Evolutionary conservation across 2,888 invertebrate species (phyloP).

Genomic region (Plebejus argus): DNA sequence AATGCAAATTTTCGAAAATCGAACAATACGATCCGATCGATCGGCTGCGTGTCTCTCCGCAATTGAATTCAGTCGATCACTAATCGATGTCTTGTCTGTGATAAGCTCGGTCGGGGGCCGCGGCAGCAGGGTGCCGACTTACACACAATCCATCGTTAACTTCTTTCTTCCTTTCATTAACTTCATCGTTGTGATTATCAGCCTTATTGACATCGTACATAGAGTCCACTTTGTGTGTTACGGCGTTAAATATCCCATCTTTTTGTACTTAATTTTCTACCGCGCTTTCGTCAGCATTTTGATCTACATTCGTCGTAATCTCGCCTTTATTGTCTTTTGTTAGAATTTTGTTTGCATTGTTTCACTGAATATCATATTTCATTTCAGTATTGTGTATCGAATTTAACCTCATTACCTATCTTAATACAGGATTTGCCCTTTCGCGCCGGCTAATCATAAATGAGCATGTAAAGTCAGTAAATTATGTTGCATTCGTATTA

Average conservation of each 20-base stretch:
- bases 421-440: conserved; percentile 81
- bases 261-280: conserved; percentile 77
- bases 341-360: conserved; percentile 62
- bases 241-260: conserved; percentile 65
- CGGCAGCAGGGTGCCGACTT: conserved; percentile 81
- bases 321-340: conserved; percentile 57
- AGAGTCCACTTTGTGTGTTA: conserved; percentile 66
- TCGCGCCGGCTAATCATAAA: conserved; percentile 81
- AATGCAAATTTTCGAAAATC: conserved; percentile 78
- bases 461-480: conserved; percentile 80
- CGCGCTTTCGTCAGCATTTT: conserved; percentile 74
- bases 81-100: conserved; percentile 81
- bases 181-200: conserved; percentile 63
- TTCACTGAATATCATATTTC: conserved; percentile 49
- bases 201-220: conserved; percentile 60
- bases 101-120: conserved; percentile 78
- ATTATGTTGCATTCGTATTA: conserved; percentile 77
- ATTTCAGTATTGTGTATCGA: conserved; percentile 54
- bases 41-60: conserved; percentile 76
- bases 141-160: conserved; percentile 82
- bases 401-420: conserved; percentile 82
- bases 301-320: conserved; percentile 53
- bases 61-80: conserved; percentile 81
- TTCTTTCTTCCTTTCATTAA: conserved; percentile 80
- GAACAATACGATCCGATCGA: conserved; percentile 76